These are phyloP conservation scores for Petrocephalus microphthalmus DNA, from an alignment of 2,113 vertebrate genomes.

Conservation along the genomic window DNA sequence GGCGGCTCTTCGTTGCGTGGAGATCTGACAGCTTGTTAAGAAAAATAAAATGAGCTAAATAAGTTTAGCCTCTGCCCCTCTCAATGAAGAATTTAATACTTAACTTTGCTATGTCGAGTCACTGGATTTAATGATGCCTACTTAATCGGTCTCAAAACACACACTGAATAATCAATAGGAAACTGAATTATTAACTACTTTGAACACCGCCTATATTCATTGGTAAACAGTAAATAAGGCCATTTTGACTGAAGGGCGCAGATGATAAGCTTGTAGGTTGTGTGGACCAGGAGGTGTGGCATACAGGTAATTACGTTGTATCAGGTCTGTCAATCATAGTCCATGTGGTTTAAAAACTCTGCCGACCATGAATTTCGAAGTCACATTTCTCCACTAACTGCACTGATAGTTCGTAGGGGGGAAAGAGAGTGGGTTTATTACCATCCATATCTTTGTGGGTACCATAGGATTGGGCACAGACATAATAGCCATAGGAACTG, in stretches of 20 bases:
- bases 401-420: neutral
- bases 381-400: neutral
- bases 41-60: neutral
- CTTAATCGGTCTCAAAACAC: neutral
- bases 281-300: neutral
- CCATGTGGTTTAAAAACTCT: neutral
- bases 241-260: neutral
- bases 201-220: neutral
- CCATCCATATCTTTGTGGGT: neutral
- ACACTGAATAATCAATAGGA: neutral
- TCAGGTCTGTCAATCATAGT: neutral
- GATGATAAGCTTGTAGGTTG: neutral
- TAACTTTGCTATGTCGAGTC: neutral
- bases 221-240: neutral
- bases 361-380: neutral
- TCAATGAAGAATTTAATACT: neutral
- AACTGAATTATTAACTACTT: neutral
- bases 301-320: neutral
- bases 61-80: neutral
- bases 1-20: neutral
- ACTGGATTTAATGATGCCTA: neutral
- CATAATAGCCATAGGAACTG: neutral
- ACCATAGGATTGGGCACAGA: neutral
- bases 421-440: neutral
- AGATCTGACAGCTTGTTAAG: neutral